Percentiles rank a stretch among this genome's conserved stretches.
Evolutionary conservation across 2,888 invertebrate species (phyloP).

Genomic region (Nudaria mundana): DNA sequence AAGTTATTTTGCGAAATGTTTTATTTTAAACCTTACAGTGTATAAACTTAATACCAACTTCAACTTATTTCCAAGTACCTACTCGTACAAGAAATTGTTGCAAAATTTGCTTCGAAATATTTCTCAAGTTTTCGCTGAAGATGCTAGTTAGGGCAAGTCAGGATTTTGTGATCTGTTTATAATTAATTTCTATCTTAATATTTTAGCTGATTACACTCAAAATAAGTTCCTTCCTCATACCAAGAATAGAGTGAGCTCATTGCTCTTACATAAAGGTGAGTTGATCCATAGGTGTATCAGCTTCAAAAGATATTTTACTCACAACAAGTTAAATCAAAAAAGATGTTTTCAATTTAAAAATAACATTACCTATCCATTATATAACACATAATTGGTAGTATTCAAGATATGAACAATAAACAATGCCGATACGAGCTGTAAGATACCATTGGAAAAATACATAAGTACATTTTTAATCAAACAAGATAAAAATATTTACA

Average conservation of each 20-base stretch:
- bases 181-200: no score
- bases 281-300: no score
- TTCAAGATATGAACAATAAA: conserved; percentile 5
- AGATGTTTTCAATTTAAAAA: conserved; percentile 4
- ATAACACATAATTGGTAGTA: not conserved
- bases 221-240: no score
- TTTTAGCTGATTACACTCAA: no score
- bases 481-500: conserved; percentile 14
- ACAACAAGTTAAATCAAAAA: no score
- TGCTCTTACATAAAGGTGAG: no score
- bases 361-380: conserved; percentile 4
- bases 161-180: no score
- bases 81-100: conserved; percentile 17
- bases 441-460: conserved; percentile 3
- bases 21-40: conserved; percentile 28
- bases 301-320: no score
- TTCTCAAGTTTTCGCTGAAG: no score
- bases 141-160: no score
- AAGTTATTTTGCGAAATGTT: conserved; percentile 32
- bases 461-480: conserved; percentile 5
- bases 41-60: conserved; percentile 24
- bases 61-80: conserved; percentile 14
- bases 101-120: conserved; percentile 17
- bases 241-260: no score
- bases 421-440: not conserved